Evolutionary conservation across 2,797 vertebrate species (phyloP).

Genomic region (Enteromius fasciolatus): DNA sequence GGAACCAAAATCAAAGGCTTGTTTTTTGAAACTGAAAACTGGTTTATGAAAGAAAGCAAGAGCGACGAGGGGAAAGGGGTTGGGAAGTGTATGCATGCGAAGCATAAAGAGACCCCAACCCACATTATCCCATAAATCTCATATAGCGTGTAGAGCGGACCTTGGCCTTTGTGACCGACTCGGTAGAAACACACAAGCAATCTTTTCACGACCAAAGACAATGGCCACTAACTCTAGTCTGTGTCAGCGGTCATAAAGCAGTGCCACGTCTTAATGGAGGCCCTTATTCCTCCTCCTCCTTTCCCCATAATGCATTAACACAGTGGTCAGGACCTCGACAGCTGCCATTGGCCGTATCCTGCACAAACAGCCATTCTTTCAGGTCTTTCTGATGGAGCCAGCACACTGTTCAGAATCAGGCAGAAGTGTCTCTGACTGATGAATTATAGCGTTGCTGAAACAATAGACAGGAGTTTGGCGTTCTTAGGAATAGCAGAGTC

Average conservation of each 20-base stretch:
- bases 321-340: constrained; percentile 55
- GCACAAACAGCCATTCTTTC: constrained; percentile 71
- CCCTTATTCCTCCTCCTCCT: constrained; percentile 69
- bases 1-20: constrained; percentile 14
- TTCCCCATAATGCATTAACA: constrained; percentile 61
- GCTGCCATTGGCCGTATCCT: constrained; percentile 29
- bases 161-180: constrained; percentile 66
- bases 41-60: neutral
- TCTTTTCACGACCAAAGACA: constrained; percentile 73
- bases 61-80: neutral
- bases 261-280: constrained; percentile 72
- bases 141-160: constrained; percentile 66
- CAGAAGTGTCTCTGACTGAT: constrained; percentile 63
- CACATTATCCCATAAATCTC: constrained; percentile 65
- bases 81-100: constrained; percentile 24
- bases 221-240: constrained; percentile 54
- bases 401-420: constrained; percentile 61
- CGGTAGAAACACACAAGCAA: constrained; percentile 70
- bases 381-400: constrained; percentile 72
- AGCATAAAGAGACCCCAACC: constrained; percentile 45
- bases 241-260: constrained; percentile 64
- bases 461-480: constrained; percentile 32
- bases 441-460: constrained; percentile 64
- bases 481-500: constrained; percentile 23
- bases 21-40: neutral